These are phyloP conservation scores for Steinernema scapterisci DNA, from an alignment of 2,888 invertebrate genomes.

Conservation along the genomic window DNA sequence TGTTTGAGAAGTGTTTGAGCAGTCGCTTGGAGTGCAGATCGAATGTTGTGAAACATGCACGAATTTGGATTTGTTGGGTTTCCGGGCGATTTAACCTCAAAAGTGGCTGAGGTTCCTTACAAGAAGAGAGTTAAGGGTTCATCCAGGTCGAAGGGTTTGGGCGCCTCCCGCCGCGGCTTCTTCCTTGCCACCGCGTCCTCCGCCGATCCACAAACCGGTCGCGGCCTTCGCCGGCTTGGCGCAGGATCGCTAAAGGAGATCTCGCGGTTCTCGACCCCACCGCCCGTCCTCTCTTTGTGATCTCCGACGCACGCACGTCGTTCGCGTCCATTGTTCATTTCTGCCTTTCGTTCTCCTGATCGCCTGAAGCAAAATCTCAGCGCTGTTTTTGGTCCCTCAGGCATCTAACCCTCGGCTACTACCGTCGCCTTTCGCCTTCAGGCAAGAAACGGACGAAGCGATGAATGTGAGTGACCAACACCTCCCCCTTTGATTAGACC, in stretches of 20 bases:
- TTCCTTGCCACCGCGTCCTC: not conserved
- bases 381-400: slow-evolving; percentile 32
- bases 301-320: slow-evolving; percentile 4
- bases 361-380: slow-evolving; percentile 30
- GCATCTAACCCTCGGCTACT: slow-evolving; percentile 24
- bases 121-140: too few relatives aligned
- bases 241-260: slow-evolving; percentile 15
- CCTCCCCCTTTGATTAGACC: not conserved
- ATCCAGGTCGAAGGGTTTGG: too few relatives aligned
- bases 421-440: slow-evolving; percentile 22
- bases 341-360: slow-evolving; percentile 2
- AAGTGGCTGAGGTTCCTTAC: too few relatives aligned
- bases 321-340: slow-evolving; percentile 26
- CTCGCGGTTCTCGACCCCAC: slow-evolving; percentile 19
- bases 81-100: too few relatives aligned
- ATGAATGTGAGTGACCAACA: slow-evolving; percentile 29
- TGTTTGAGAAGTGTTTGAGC: not conserved
- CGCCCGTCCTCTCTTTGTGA: slow-evolving; percentile 14
- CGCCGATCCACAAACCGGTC: slow-evolving; percentile 16
- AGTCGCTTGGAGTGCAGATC: too few relatives aligned
- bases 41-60: too few relatives aligned
- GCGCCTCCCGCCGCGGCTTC: not conserved
- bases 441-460: slow-evolving; percentile 17
- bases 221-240: not conserved
- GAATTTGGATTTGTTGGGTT: too few relatives aligned